These are phyloP conservation scores for Eulemur albifrons DNA, from an alignment of 2,797 vertebrate genomes.

Conservation along the genomic window DNA sequence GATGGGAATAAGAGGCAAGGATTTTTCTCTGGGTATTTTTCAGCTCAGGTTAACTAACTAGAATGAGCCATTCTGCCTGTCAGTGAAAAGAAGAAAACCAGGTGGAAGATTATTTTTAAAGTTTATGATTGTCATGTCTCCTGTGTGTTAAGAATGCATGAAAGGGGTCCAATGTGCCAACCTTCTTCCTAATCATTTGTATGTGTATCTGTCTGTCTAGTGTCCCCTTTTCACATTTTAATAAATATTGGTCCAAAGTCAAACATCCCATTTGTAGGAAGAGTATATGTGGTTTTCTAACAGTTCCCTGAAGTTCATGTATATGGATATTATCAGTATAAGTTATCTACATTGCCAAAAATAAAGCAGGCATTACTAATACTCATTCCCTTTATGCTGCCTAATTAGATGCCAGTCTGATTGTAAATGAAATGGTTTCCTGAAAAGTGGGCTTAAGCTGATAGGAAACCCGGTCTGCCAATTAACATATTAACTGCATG, in stretches of 20 bases:
- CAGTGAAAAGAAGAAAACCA: not conserved
- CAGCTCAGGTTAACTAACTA: not conserved
- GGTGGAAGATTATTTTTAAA: not conserved
- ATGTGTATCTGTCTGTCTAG: not conserved
- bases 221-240: constrained; percentile 33
- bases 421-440: constrained; percentile 54
- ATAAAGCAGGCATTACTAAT: constrained; percentile 59
- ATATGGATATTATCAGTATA: constrained; percentile 41
- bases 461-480: constrained; percentile 13
- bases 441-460: constrained; percentile 33
- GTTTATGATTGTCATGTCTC: not conserved
- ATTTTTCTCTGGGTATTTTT: not conserved
- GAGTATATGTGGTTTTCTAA: constrained; percentile 29
- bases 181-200: not conserved
- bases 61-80: not conserved
- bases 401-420: constrained; percentile 56
- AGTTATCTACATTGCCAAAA: constrained; percentile 55
- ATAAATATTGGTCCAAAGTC: not conserved
- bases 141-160: not conserved
- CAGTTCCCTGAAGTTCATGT: not conserved
- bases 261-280: constrained; percentile 11
- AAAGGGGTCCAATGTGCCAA: not conserved
- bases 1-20: not conserved
- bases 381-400: constrained; percentile 8
- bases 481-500: not conserved